A percentile compares a stretch with the other conserved stretches of the same genome.
phyloP scores from a whole-genome alignment of 1,140 invertebrate genomes.

The Drosophila athabasca region DNA sequence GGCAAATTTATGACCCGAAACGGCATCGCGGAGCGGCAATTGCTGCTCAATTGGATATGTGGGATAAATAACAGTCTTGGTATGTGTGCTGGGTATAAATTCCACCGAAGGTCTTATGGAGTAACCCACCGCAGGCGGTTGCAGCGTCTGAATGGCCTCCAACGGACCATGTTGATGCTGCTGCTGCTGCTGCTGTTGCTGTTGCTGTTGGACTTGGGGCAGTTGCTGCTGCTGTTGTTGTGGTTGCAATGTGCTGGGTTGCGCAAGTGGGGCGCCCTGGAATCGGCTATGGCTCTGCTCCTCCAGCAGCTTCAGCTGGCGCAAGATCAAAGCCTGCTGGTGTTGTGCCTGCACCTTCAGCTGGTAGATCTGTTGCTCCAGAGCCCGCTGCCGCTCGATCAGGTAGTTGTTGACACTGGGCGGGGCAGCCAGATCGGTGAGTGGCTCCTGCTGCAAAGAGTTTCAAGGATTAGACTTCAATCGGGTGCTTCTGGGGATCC shows the following conservation, averaged over 20 bases:
- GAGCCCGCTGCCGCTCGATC: conserved; percentile 86
- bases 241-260: conserved; percentile 69
- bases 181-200: conserved; percentile 39
- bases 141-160: conserved; percentile 82
- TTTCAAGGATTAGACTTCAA: not conserved
- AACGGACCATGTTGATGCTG: conserved; percentile 73
- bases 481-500: not conserved
- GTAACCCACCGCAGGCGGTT: conserved; percentile 69
- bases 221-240: conserved; percentile 43
- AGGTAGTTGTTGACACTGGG: conserved; percentile 79
- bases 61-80: conserved; percentile 77
- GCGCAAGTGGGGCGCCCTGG: conserved; percentile 59
- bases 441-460: conserved; percentile 41
- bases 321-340: conserved; percentile 88
- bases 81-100: conserved; percentile 80
- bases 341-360: conserved; percentile 87
- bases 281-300: conserved; percentile 84
- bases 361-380: conserved; percentile 88
- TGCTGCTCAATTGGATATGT: conserved; percentile 81
- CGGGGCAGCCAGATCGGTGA: conserved; percentile 36
- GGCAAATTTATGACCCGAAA: conserved; percentile 77
- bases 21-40: conserved; percentile 76
- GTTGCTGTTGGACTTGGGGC: conserved; percentile 40
- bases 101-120: conserved; percentile 81
- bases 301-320: conserved; percentile 86